Percentiles rank a stretch among this genome's conserved stretches.
These are phyloP conservation scores for Periophthalmus magnuspinnatus DNA, from an alignment of 2,797 vertebrate genomes.

Conservation along the genomic window DNA sequence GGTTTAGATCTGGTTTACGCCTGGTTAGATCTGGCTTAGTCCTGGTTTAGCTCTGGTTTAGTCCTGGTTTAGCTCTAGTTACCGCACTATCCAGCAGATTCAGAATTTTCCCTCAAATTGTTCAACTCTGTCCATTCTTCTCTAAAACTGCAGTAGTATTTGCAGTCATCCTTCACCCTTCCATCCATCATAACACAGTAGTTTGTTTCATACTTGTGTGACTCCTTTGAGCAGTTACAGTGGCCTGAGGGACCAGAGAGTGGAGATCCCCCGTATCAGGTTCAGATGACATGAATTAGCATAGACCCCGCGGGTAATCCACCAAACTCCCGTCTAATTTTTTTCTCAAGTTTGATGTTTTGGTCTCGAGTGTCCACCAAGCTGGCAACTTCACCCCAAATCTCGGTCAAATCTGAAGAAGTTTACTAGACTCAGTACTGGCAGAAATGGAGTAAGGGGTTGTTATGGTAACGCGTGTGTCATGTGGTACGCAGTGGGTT, in stretches of 20 bases:
- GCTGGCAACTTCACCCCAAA: neutral
- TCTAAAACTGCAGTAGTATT: neutral
- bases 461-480: neutral
- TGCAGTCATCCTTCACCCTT: neutral
- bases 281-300: neutral
- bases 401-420: neutral
- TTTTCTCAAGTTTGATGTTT: neutral
- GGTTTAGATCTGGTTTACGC: too few relatives aligned
- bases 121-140: neutral
- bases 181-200: neutral
- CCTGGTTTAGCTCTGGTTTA: too few relatives aligned
- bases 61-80: too few relatives aligned
- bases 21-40: too few relatives aligned
- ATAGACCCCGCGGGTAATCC: neutral
- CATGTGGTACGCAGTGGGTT: neutral
- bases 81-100: too few relatives aligned
- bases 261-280: constrained; percentile 8
- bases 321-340: neutral
- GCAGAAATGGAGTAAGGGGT: neutral
- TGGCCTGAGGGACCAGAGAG: constrained; percentile 1
- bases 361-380: neutral
- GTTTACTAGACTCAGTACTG: neutral
- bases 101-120: neutral
- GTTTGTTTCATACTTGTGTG: neutral
- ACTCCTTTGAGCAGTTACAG: neutral